Base-by-base conservation (phyloP, 2,797 vertebrate genomes). In the Tachyglossus aculeatus region DNA sequence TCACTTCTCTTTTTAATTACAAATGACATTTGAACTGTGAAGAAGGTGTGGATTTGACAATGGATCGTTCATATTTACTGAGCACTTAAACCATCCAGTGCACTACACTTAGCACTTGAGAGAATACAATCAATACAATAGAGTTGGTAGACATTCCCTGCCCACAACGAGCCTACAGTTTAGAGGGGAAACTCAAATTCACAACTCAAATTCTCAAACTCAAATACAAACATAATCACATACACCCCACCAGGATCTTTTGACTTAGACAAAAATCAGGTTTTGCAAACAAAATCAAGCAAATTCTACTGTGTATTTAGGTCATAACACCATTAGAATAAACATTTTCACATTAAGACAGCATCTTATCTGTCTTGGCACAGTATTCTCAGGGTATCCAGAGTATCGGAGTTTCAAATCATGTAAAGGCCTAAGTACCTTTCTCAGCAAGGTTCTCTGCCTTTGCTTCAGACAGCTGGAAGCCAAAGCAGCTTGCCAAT, bases 271-370 rank as follows among this genome's bases (percentile, higher is more conserved):
- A 11, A 41, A 60, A 67, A 66, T 29, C 34, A 57, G 22, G 29
- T 65, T 48, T 40, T 66, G 29, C 21, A 82, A 50, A 56, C 66
- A 73, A 60, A 66, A 71, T 44, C 37, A 38, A 78, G 52, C 45
- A 40, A 79, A 66, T 73, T 79, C 81, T 75, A 61, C 66, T 77
- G 82, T 81, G 63, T 74, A 60, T 76, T 84, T 82, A 52, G 61
- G 45, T 80, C 78, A 81, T 78, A 83, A 66, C 73, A 71, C 67
- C 56, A 51, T 48, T 44, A 56, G 63, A 64, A 74, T 53, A 39
- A 81, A 55, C 71, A 77, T 65, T 40, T 50, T 75, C 73, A 60
- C 47, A 64, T 69, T 63, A 74, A 80, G 43, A 78, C 80, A 85
- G 69, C 33, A 39, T 82, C 80, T 83, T 77, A 77, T 78, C 70